Evolutionary conservation across 64 coral and sea anemone genomes (phyloP).

Genomic region (Trachythela sp.): DNA sequence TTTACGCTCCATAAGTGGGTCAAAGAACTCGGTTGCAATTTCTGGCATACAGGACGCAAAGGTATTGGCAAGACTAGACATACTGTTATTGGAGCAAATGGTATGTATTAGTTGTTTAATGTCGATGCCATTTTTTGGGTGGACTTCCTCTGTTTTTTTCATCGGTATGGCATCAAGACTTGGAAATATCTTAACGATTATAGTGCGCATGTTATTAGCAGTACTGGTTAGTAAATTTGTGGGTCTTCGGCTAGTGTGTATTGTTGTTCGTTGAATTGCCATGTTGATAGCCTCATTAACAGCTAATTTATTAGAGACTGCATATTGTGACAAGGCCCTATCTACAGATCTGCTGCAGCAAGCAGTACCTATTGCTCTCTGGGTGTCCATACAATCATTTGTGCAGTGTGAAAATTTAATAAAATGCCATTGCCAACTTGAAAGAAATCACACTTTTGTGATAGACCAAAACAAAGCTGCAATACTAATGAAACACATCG

Average conservation of each 20-base stretch:
- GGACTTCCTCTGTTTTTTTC: background rate
- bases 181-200: slow-evolving; percentile 38
- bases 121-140: slow-evolving; percentile 17
- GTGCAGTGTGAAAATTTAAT: too few relatives aligned
- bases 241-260: slow-evolving; percentile 18
- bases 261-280: background rate
- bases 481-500: too few relatives aligned
- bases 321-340: too few relatives aligned
- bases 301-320: too few relatives aligned
- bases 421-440: too few relatives aligned
- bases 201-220: slow-evolving; percentile 36
- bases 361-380: too few relatives aligned
- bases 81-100: slow-evolving; percentile 4
- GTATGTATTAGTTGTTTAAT: slow-evolving; percentile 28
- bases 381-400: too few relatives aligned
- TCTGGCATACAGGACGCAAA: slow-evolving; percentile 47
- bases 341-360: too few relatives aligned
- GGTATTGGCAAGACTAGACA: slow-evolving; percentile 12
- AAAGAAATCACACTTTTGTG: too few relatives aligned
- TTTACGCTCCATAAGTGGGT: slow-evolving; percentile 40
- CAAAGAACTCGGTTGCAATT: slow-evolving; percentile 29
- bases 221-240: background rate
- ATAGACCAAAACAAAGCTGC: too few relatives aligned
- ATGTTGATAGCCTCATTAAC: background rate
- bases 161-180: slow-evolving; percentile 4